phyloP scores from a whole-genome alignment of 2,113 vertebrate species.

The Meriones unguiculatus region DNA sequence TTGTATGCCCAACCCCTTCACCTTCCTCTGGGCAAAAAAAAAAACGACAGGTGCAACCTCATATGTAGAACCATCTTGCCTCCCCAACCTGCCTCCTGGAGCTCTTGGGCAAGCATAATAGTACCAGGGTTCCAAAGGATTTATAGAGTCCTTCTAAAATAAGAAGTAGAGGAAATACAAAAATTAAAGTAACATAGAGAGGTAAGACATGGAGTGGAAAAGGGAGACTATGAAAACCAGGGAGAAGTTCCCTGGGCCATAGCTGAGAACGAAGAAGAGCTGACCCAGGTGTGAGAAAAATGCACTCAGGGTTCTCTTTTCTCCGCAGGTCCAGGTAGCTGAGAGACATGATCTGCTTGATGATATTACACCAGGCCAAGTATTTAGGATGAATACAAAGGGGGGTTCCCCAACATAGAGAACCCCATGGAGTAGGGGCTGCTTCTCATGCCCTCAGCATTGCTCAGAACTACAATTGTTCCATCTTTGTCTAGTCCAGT shows the following conservation, averaged over 20 bases:
- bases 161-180: not conserved
- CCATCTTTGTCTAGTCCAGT: not conserved
- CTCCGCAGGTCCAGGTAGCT: slow-evolving; percentile 26
- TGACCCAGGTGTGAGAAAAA: not conserved
- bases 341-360: not conserved
- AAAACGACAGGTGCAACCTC: not conserved
- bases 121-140: not conserved
- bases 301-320: not conserved
- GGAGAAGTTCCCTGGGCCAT: not conserved
- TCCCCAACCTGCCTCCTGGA: not conserved
- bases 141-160: not conserved
- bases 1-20: not conserved
- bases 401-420: not conserved
- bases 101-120: slow-evolving; percentile 10
- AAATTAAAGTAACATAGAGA: not conserved
- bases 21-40: not conserved
- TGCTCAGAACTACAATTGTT: not conserved
- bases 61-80: not conserved
- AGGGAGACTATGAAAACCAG: not conserved
- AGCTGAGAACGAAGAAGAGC: not conserved
- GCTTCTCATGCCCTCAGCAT: not conserved
- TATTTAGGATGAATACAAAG: not conserved
- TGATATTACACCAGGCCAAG: not conserved
- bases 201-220: not conserved
- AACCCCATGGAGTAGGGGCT: not conserved